Evolutionary conservation across 1,140 invertebrate genomes (phyloP).

Genomic region (Drosophila carrolli): DNA sequence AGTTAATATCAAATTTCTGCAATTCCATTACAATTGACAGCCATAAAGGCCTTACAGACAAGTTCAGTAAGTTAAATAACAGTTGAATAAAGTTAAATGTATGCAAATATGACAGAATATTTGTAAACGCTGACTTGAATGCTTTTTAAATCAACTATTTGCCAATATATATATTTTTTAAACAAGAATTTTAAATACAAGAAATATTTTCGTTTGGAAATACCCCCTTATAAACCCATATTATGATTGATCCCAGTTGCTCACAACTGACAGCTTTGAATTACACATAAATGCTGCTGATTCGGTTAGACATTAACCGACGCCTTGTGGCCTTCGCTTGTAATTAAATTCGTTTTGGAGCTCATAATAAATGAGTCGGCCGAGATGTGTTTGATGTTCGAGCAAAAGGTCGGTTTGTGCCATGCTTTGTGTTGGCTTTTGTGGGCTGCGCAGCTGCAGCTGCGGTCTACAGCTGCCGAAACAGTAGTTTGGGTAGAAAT

Average conservation of each 20-base stretch:
- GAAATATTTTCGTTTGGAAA: neutral
- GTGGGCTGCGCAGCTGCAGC: constrained; percentile 38
- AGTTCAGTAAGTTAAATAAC: no score
- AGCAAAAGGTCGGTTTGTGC: constrained; percentile 1
- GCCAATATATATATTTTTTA: no score
- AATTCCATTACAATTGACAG: neutral
- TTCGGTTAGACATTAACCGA: constrained; percentile 35
- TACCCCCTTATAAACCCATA: neutral
- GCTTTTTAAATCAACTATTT: no score
- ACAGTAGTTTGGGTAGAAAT: constrained; percentile 25
- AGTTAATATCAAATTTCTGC: neutral
- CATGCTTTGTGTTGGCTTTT: constrained; percentile 44
- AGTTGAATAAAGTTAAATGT: no score
- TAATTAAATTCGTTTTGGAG: constrained; percentile 68
- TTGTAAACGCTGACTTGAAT: no score
- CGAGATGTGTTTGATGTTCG: constrained; percentile 32
- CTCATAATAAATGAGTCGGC: constrained; percentile 49
- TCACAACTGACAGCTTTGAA: constrained; percentile 14
- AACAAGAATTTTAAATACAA: no score
- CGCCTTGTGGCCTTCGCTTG: constrained; percentile 53
- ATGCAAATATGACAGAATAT: no score
- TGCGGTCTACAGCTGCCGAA: constrained; percentile 24
- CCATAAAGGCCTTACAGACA: no score
- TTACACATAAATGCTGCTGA: constrained; percentile 29
- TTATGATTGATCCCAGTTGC: constrained; percentile 8